phyloP scores from a whole-genome alignment of 2,113 vertebrate genomes.

The Pituophis catenifer region DNA sequence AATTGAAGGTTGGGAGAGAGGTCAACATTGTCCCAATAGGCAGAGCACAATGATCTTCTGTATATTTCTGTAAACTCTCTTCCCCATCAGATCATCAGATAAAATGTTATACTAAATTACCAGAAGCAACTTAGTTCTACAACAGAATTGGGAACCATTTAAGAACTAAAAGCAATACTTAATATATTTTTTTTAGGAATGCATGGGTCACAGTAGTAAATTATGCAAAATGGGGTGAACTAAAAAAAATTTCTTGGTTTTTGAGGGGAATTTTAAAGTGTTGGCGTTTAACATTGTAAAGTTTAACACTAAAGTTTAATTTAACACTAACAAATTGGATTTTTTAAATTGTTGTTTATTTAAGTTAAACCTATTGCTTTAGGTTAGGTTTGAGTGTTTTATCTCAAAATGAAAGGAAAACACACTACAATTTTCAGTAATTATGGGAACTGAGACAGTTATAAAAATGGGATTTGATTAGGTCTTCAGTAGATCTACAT shows the following conservation, averaged over 20 bases:
- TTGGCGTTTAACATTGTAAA: not conserved
- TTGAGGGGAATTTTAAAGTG: not conserved
- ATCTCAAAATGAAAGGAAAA: not conserved
- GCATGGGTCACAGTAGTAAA: not conserved
- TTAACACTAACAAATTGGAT: not conserved
- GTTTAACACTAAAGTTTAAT: not conserved
- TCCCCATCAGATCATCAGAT: not conserved
- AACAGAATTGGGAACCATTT: not conserved
- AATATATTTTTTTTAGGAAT: not conserved
- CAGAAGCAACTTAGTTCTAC: not conserved
- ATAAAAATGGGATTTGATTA: not conserved
- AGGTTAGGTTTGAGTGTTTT: not conserved
- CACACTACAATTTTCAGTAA: not conserved
- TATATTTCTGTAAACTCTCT: not conserved
- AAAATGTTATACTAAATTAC: not conserved
- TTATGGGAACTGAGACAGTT: not conserved
- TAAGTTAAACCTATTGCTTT: not conserved
- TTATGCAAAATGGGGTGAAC: not conserved
- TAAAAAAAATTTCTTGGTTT: not conserved
- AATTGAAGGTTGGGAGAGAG: not conserved
- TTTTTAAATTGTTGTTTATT: not conserved
- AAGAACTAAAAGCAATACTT: not conserved
- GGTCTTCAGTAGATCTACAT: not conserved
- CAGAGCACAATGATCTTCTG: not conserved
- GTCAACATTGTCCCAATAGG: not conserved